phyloP scores from a whole-genome alignment of 2,797 vertebrate species.

The Aphelocoma californica region DNA sequence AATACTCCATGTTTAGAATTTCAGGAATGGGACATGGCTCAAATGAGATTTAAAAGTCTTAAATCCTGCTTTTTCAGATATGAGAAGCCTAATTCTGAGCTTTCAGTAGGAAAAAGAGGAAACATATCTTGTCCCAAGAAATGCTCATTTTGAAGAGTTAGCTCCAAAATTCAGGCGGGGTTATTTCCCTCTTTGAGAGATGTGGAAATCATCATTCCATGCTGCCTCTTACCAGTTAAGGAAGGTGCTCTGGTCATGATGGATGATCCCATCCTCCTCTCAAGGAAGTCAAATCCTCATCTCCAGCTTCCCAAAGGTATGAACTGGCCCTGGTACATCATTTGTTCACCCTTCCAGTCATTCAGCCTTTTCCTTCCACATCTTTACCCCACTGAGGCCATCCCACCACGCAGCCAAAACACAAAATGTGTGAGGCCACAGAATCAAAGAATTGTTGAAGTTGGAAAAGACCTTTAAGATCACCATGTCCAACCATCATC shows the following conservation, averaged over 20 bases:
- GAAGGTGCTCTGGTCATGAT: not conserved
- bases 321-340: not conserved
- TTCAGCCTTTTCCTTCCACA: not conserved
- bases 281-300: not conserved
- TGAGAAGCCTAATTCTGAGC: not conserved
- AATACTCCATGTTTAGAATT: rapidly evolving
- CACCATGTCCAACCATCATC: rapidly evolving
- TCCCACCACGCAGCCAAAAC: not conserved
- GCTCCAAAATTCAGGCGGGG: not conserved
- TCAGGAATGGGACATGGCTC: rapidly evolving
- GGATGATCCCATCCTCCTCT: not conserved
- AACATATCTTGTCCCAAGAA: rapidly evolving
- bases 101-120: not conserved
- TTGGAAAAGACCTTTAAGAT: not conserved
- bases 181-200: not conserved
- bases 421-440: not conserved
- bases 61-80: not conserved
- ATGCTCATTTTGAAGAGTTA: not conserved
- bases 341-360: not conserved
- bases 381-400: not conserved
- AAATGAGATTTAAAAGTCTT: not conserved
- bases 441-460: not conserved
- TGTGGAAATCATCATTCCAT: not conserved
- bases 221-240: not conserved
- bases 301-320: not conserved